Evolutionary conservation across 2,888 invertebrate species (phyloP).

Genomic region (Alviniconcha strummeri): DNA sequence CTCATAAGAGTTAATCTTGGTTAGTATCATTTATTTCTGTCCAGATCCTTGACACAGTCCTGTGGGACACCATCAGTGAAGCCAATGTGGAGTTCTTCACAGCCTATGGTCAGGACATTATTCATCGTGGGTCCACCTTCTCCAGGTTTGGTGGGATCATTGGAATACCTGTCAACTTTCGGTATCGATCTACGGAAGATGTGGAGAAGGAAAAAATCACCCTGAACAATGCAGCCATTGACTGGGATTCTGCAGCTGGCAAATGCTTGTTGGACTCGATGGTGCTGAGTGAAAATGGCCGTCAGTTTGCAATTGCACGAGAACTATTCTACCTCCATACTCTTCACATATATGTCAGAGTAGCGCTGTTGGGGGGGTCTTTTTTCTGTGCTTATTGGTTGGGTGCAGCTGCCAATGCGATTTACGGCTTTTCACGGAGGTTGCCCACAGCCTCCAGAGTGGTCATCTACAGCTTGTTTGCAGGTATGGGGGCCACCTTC

Average conservation of each 20-base stretch:
- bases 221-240: constrained; percentile 76
- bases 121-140: constrained; percentile 79
- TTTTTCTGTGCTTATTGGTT: constrained; percentile 71
- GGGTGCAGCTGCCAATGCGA: constrained; percentile 77
- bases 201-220: constrained; percentile 78
- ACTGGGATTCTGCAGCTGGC: constrained; percentile 81
- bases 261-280: constrained; percentile 80
- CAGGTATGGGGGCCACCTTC: constrained; percentile 77
- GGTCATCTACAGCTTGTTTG: constrained; percentile 78
- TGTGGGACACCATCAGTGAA: constrained; percentile 37
- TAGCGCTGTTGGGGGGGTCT: constrained; percentile 75
- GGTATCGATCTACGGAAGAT: constrained; percentile 77
- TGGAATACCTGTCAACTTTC: constrained; percentile 85
- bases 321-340: constrained; percentile 82
- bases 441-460: constrained; percentile 75
- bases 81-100: constrained; percentile 78
- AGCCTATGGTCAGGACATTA: constrained; percentile 84
- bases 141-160: constrained; percentile 80
- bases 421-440: constrained; percentile 76
- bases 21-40: too few relatives aligned
- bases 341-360: constrained; percentile 78
- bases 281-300: constrained; percentile 85
- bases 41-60: constrained; percentile 38
- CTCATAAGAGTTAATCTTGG: too few relatives aligned
- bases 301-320: constrained; percentile 86